Percentiles rank a stretch among this genome's conserved stretches.
These are phyloP conservation scores for Schizopygopsis pylzovi DNA, from an alignment of 2,797 vertebrate genomes.

Conservation along the genomic window DNA sequence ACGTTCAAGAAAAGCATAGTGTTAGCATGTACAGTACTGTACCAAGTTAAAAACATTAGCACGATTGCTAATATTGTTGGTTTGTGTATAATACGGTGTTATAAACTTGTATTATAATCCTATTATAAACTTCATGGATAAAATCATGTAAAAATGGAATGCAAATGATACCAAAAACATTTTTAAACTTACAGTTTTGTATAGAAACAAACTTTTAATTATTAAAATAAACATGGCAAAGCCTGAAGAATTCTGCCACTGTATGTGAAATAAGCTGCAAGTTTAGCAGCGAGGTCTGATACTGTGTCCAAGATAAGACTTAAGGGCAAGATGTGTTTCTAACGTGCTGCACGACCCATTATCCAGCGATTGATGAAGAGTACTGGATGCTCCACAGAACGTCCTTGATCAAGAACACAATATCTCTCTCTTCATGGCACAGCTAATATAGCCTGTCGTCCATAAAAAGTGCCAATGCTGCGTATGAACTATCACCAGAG, in stretches of 20 bases:
- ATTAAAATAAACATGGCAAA: background rate
- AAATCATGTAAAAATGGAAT: background rate
- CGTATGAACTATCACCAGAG: conserved; percentile 1
- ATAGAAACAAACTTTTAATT: background rate
- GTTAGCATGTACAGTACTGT: background rate
- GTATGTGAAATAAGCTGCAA: background rate
- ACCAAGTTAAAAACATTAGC: background rate
- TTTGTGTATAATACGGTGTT: background rate
- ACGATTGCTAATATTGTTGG: background rate
- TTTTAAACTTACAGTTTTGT: too few relatives aligned
- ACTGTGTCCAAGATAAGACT: conserved; percentile 16
- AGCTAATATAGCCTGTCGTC: background rate
- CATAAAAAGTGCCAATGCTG: conserved; percentile 2
- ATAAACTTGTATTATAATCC: background rate
- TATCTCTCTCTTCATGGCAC: conserved; percentile 31
- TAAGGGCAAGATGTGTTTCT: conserved; percentile 3
- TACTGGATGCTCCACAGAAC: conserved; percentile 12
- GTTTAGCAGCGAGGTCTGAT: conserved; percentile 6
- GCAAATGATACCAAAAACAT: background rate
- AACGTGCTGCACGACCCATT: background rate
- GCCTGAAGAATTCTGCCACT: background rate
- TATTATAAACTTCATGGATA: background rate
- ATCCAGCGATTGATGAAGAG: conserved; percentile 32
- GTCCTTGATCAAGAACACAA: conserved; percentile 47
- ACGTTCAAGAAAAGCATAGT: background rate